A percentile compares a stretch with the other conserved stretches of the same genome.
phyloP scores from a whole-genome alignment of 2,797 vertebrate species.

The Rhinella marina region DNA sequence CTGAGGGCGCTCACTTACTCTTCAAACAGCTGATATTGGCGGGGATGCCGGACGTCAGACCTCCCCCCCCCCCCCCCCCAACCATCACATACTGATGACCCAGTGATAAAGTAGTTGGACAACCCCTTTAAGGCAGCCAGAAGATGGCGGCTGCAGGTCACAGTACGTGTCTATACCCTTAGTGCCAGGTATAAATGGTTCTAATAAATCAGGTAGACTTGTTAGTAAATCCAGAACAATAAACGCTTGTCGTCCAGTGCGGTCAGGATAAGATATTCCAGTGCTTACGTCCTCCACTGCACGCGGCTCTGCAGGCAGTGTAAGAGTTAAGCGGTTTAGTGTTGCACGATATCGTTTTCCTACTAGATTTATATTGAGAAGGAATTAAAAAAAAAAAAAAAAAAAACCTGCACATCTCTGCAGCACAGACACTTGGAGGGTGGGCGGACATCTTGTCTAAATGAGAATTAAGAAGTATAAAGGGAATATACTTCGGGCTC shows the following conservation, averaged over 20 bases:
- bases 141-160: not conserved
- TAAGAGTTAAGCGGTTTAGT: conserved; percentile 15
- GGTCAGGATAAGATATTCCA: conserved; percentile 26
- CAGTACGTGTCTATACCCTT: not conserved
- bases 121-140: not conserved
- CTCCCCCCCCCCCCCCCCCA: too few species aligned
- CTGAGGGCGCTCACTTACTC: too few species aligned
- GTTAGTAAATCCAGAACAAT: not conserved
- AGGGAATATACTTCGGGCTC: not conserved
- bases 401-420: not conserved
- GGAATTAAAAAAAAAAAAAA: not conserved
- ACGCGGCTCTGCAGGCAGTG: not conserved
- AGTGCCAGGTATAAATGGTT: not conserved
- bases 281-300: not conserved
- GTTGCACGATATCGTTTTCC: not conserved
- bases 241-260: not conserved
- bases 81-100: too few species aligned
- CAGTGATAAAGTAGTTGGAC: not conserved
- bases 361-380: conserved; percentile 9
- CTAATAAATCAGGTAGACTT: not conserved
- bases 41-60: too few species aligned
- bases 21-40: too few species aligned
- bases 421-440: conserved; percentile 18
- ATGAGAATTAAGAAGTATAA: not conserved
- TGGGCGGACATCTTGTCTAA: conserved; percentile 24